Evolutionary conservation across 1,140 invertebrate genomes (phyloP).

Genomic region (Anoplophora glabripennis): DNA sequence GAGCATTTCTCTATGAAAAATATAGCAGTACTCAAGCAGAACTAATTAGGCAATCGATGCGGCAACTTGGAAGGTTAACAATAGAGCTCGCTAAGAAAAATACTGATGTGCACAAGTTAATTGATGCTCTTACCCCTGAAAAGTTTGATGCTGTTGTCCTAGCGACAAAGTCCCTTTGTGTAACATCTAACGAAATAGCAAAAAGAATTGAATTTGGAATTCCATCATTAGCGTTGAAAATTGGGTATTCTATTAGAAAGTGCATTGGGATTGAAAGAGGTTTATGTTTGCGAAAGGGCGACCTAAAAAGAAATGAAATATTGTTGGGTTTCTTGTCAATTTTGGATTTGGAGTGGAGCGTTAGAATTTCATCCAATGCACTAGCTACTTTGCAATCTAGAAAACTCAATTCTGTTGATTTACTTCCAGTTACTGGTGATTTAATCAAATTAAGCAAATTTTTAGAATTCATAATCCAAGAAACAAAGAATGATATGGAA

Average conservation of each 20-base stretch:
- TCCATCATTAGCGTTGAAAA: conserved; percentile 15
- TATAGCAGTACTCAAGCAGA: conserved; percentile 12
- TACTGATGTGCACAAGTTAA: conserved; percentile 5
- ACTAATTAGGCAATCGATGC: conserved; percentile 16
- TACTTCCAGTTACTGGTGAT: conserved; percentile 9
- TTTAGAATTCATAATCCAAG: not conserved
- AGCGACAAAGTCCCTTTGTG: conserved; percentile 4
- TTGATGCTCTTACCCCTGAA: conserved; percentile 8
- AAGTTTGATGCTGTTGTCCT: conserved; percentile 10
- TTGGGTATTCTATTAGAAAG: conserved; percentile 11
- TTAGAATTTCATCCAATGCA: conserved; percentile 12
- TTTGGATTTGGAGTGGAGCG: conserved; percentile 12
- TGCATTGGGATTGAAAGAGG: conserved; percentile 14
- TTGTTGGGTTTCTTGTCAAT: conserved; percentile 12
- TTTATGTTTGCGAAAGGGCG: conserved; percentile 7
- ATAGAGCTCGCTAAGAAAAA: not conserved
- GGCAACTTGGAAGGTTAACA: conserved; percentile 16
- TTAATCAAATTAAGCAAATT: conserved; percentile 13
- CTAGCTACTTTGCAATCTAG: conserved; percentile 11
- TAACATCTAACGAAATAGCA: not conserved
- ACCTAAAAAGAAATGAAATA: conserved; percentile 13
- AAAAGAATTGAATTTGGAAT: conserved; percentile 11
- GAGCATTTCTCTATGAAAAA: conserved; percentile 21
- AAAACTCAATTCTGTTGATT: conserved; percentile 9
- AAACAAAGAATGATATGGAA: conserved; percentile 4